Evolutionary conservation across 2,797 vertebrate genomes (phyloP), one percentile per base, ranked within the genome.

Genomic region (Coranthus polyacanthus): DNA sequence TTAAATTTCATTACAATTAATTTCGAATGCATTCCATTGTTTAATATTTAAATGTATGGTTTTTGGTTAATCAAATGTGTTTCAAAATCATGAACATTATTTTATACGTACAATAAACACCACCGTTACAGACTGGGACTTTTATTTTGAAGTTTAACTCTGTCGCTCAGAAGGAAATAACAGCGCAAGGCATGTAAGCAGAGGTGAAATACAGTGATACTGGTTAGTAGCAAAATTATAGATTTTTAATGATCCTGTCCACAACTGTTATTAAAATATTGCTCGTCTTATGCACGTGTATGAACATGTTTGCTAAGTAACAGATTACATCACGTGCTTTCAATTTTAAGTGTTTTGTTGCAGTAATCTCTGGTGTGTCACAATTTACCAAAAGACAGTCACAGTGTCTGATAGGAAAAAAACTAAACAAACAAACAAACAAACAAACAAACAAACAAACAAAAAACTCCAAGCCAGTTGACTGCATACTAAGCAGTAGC

Each of bases 111-210:
- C 2, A 49, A 36, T 17, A 38, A 2, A 41, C 0, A 7, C 2
- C 0, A 50, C 53, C 41, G 12, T 34, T 18, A 12, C 6, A 12
- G 37, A 5, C 1, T 0, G 11, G 2, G 11, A 43, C 26, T 42
- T 79, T 88, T 88, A 82, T 44, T 81, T 79, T 85, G 81, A 88
- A 84, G 26, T 34, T 4, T 1, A 21, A 52, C n/a, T 7, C 11
- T 3, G 29, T 32, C 10, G 8, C 8, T 32, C 8, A 70, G 20
- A 24, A 54, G 78, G 83, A 89, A 83, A 39, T 68, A 39, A 57
- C 18, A 29, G 20, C 29, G 6, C 11, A 44, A 16, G 16, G 5
- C 51, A 54, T 17, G 60, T 58, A 55, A 78, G 76, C 69, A 66
- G 17, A n/a, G 26, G 47, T 13, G 3, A 53, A 39, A 18, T 9